Evolutionary conservation across 2,888 invertebrate species (phyloP).

Genomic region (Seira ritae): DNA sequence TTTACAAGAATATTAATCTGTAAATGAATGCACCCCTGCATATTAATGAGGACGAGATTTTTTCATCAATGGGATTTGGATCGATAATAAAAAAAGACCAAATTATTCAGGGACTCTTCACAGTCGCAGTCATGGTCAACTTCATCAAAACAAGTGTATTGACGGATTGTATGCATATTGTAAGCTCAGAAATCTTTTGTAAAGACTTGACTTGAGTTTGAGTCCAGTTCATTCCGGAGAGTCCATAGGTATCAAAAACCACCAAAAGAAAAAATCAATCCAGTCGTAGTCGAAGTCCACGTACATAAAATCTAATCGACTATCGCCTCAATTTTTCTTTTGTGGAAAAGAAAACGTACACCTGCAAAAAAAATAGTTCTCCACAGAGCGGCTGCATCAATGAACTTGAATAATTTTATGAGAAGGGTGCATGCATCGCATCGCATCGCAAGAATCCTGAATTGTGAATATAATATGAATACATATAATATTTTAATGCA

Average conservation of each 20-base stretch:
- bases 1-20: neutral
- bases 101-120: neutral
- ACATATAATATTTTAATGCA: neutral
- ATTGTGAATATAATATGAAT: no score
- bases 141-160: neutral
- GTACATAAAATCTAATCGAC: no score
- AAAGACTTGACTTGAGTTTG: neutral
- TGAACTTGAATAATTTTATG: conserved; percentile 6
- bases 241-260: neutral
- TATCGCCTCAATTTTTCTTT: no score
- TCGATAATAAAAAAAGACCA: no score
- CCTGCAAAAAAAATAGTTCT: neutral
- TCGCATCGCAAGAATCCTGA: neutral
- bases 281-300: no score
- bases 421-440: neutral
- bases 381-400: no score
- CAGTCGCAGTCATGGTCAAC: neutral
- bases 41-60: neutral
- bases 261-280: no score
- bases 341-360: neutral
- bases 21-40: conserved; percentile 8
- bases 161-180: no score
- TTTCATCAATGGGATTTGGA: no score
- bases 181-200: no score
- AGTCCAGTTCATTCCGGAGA: neutral